These are phyloP conservation scores for Aurelia aurita DNA, from an alignment of 30 jellyfish, hydroid and myxozoan genomes.

Conservation along the genomic window DNA sequence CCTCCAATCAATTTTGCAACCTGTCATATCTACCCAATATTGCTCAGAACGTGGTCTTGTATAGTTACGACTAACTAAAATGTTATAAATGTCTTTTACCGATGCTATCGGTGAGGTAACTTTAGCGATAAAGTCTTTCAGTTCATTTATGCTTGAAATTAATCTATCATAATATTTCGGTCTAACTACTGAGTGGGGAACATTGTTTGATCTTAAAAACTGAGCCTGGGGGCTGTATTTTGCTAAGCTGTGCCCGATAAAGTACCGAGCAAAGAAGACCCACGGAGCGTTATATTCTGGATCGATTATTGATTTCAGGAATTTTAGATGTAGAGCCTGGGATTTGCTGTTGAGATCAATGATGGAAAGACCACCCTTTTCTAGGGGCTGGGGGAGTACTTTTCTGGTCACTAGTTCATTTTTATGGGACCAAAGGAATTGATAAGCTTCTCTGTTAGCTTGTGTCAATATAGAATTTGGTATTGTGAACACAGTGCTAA, in stretches of 20 bases:
- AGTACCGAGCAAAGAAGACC: too few species aligned
- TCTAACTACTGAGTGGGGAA: not conserved
- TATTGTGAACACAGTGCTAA: not conserved
- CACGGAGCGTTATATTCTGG: not conserved
- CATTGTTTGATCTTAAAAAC: not conserved
- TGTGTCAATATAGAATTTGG: too few species aligned
- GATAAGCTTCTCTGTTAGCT: too few species aligned
- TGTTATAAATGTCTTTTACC: not conserved
- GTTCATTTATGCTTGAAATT: too few species aligned
- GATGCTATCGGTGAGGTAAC: not conserved
- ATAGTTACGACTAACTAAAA: not conserved
- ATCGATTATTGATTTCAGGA: not conserved
- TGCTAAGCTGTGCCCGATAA: not conserved
- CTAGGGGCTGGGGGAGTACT: not conserved
- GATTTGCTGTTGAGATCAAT: not conserved
- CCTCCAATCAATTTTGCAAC: not conserved
- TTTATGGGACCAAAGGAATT: slow-evolving; percentile 14
- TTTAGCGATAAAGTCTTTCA: too few species aligned
- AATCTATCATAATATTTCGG: too few species aligned
- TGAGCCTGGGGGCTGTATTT: not conserved
- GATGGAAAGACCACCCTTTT: not conserved
- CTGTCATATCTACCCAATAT: not conserved
- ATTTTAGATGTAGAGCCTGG: not conserved
- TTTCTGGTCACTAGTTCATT: slow-evolving; percentile 23
- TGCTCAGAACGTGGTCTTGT: not conserved